Evolutionary conservation across 2,113 vertebrate species (phyloP).

Genomic region (Ginglymostoma cirratum): DNA sequence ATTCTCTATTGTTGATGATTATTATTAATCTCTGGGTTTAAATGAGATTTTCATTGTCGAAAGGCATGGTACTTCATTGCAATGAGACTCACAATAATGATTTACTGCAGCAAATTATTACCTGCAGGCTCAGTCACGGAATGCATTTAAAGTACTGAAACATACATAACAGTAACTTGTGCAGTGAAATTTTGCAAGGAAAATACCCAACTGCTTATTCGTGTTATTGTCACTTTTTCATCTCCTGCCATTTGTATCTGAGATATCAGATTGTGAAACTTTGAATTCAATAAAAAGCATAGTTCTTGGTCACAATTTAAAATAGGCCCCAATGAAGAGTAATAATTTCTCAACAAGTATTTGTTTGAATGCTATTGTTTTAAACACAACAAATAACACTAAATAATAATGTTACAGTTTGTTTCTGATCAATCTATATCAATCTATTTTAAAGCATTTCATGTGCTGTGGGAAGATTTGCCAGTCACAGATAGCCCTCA

Average conservation of each 20-base stretch:
- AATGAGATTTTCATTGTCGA: not conserved
- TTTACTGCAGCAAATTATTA: not conserved
- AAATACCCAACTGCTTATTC: not conserved
- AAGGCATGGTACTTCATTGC: not conserved
- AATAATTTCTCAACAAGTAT: not conserved
- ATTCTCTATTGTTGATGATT: not conserved
- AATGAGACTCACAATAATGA: not conserved
- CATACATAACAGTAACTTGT: not conserved
- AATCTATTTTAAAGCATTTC: not conserved
- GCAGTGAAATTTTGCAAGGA: not conserved
- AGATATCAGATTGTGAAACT: not conserved
- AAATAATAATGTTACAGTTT: not conserved
- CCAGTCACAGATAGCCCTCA: no score
- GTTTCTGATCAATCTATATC: not conserved
- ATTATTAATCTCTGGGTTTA: not conserved
- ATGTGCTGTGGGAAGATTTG: no score
- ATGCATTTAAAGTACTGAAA: not conserved
- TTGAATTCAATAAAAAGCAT: not conserved
- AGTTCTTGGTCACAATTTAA: not conserved
- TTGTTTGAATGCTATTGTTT: not conserved
- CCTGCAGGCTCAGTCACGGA: not conserved
- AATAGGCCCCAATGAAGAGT: no score
- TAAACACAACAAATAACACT: not conserved
- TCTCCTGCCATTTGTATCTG: not conserved
- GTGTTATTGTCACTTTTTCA: not conserved